Evolutionary conservation across 2,888 invertebrate species (phyloP), one percentile per base, ranked within the genome.

Genomic region (Meiosimyza decipiens): DNA sequence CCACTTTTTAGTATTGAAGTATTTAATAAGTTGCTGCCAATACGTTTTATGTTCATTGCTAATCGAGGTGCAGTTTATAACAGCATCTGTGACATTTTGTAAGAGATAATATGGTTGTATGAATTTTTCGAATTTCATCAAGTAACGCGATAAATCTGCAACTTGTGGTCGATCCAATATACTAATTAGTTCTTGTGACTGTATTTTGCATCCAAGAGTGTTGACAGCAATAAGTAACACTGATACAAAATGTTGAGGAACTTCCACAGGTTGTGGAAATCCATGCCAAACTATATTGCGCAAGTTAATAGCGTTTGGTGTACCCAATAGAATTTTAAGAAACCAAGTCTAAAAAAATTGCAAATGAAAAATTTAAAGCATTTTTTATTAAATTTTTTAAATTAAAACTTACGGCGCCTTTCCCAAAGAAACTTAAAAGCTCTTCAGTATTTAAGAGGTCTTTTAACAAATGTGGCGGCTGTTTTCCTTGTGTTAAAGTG

Each of bases 271-370:
- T n/a, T 82, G 74, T 0, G 86, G 81, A 77, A 90, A 90, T 6
- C 90, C 90, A 84, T 90, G 90, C 90, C 90, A 90, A 0, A 84
- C 82, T 49, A 90, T 80, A 81, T 90, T 90, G 18, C 90, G 83
- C 13, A 90, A 75, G 81, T 90, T 90, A 11, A 89, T 80, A 2
- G 88, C 88, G 71, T 84, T 81, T 7, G 89, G 89, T 33, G 89
- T 87, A 4, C 90, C 90, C 74, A 89, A 81, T 15, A 89, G 59
- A 47, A 88, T 75, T 80, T 87, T 85, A 13, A 89, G 76, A n/a
- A 89, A 81, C 12, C 82, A 77, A 55, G 84, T 79, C 86, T 87
- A 73, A 47, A 81, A 78, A 68, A 71, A 49, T 33, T 54, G 11
- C 28, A 54, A 18, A 60, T 15, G 16, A 2, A 40, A 33, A 28